Base-by-base conservation (phyloP, 2,113 vertebrate genomes). In the Stercorarius parasiticus region DNA sequence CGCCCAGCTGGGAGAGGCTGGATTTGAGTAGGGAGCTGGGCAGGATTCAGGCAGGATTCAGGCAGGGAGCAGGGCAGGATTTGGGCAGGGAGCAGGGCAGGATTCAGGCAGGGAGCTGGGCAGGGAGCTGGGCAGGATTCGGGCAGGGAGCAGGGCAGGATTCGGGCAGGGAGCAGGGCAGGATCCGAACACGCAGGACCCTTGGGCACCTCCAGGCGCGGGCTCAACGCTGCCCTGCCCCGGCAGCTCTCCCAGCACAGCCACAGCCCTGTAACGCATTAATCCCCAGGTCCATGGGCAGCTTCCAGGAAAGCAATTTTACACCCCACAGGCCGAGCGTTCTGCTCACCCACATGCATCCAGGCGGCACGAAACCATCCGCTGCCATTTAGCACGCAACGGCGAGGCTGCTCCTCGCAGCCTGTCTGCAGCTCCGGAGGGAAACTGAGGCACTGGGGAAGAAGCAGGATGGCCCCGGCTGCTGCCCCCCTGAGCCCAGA, bases 271-370 rank as follows among this genome's bases (percentile, higher is more conserved):
- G 38, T 30, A 73, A 16, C 9, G 0, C 2, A 20, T 20, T 78
- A 91, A 93, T 88, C 82, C 85, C 95, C 1, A 14, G 64, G 42
- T 17, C 61, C 65, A 34, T 1, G 78, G 83, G 95, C 88, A 88
- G 87, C 70, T 87, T 73, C 91, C 95, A 94, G 91, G 72, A 86
- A 43, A 88, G 88, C 91, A 58, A 92, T 95, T 96, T 96, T 59
- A 85, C 93, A 92, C 50, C 87, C 95, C 87, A 17, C 15, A 22
- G 96, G 67, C 53, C 2, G 2, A 36, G 20, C 4, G 5, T 62
- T 77, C 64, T 82, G 88, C 94, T 85, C 82, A 27, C 53, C 93
- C 94, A 47, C 76, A 73, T 0, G 36, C 94, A 61, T 38, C 89
- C 81, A 45, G 86, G 56, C 62, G 11, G 88, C 86, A 49, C 62